Evolutionary conservation across 37 sponge, comb jelly and placozoan species (phyloP).

Genomic region (Halichondria panicea): DNA sequence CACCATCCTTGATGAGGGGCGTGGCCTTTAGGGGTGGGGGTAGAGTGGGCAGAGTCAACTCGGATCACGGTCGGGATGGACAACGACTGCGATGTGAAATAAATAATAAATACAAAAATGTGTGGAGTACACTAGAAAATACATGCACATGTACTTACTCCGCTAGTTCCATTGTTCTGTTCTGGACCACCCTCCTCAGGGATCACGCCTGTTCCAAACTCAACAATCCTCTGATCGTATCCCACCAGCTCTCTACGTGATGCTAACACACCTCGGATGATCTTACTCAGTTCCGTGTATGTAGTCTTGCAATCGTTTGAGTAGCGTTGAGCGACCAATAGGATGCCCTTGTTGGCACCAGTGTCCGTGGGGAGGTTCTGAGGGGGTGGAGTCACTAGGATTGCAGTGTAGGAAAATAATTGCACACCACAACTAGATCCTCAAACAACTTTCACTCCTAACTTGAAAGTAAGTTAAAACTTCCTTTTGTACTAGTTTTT

Average conservation of each 20-base stretch:
- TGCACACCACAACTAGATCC: too few species aligned
- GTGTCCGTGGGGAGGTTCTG: not conserved
- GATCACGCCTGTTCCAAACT: not conserved
- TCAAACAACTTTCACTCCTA: too few species aligned
- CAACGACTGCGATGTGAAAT: not conserved
- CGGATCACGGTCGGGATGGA: not conserved
- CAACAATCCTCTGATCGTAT: constrained; percentile 74
- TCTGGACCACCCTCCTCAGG: not conserved
- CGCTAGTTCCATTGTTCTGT: not conserved
- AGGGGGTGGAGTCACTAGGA: not conserved
- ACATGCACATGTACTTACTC: not conserved
- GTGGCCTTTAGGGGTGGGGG: not conserved
- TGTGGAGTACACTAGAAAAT: not conserved
- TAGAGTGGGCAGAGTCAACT: not conserved
- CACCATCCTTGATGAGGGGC: constrained; percentile 47
- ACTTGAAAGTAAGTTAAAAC: too few species aligned
- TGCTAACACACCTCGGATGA: constrained; percentile 78
- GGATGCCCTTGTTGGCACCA: constrained; percentile 77
- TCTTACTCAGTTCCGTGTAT: constrained; percentile 80
- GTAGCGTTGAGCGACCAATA: constrained; percentile 78
- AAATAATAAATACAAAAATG: not conserved
- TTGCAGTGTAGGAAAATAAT: too few species aligned
- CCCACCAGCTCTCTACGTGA: constrained; percentile 80
- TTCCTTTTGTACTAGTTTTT: too few species aligned
- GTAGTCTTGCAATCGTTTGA: constrained; percentile 76